Conservation (phyloP, 2,888 invertebrate genomes). For the Chelonus formosanus region DNA sequence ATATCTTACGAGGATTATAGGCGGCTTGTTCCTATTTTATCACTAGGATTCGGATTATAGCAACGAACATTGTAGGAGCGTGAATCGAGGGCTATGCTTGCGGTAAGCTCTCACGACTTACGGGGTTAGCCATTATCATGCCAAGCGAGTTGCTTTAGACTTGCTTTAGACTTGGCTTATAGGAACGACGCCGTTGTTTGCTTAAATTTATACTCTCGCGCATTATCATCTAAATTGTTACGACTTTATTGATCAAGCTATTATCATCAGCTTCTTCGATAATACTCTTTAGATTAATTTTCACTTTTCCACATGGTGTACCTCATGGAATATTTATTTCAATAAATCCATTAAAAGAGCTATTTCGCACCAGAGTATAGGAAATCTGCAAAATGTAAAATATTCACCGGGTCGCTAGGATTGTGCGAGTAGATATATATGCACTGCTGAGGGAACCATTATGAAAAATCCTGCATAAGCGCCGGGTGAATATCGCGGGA, state of each 20-base stretch:
- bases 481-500: conserved; percentile 13
- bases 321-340: conserved; percentile 1
- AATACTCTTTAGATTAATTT: background rate
- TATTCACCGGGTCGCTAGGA: conserved; percentile 2
- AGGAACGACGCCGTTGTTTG: conserved; percentile 23
- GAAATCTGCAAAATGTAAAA: conserved; percentile 4
- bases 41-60: conserved; percentile 31
- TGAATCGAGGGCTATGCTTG: conserved; percentile 26
- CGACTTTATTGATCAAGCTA: conserved; percentile 23
- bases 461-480: conserved; percentile 11
- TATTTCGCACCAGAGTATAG: background rate
- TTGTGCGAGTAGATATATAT: no score
- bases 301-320: background rate
- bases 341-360: background rate
- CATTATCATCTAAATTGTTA: conserved; percentile 25
- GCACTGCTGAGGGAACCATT: conserved; percentile 1
- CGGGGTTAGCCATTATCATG: conserved; percentile 33
- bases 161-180: conserved; percentile 24
- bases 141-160: conserved; percentile 29
- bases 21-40: conserved; percentile 24
- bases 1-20: conserved; percentile 22
- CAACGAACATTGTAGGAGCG: conserved; percentile 25
- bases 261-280: background rate
- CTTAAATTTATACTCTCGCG: conserved; percentile 18
- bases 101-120: conserved; percentile 36